Evolutionary conservation across 1,140 invertebrate genomes (phyloP), one percentile per base, ranked within the genome.

Genomic region (Drosophila serrata): DNA sequence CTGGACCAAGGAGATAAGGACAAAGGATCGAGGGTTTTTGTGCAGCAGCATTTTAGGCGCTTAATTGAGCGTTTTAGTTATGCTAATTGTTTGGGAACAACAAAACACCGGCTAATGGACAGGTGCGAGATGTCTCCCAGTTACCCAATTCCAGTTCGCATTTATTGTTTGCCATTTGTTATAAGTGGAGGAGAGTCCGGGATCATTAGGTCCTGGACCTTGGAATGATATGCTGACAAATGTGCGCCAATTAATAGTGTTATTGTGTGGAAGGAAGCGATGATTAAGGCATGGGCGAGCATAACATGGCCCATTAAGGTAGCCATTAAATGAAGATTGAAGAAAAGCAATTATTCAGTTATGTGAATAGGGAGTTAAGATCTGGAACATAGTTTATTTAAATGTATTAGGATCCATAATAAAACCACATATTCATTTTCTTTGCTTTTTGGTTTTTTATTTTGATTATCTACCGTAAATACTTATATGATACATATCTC

Each of bases 381-480:
- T 17, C 15, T 27, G 3, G 12, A 8, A 15, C 3, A 11, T 17
- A 5, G 7, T 5, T 13, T 6, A 43, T 27, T 13, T 13, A 35
- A 33, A 22, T 4, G 7, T 40, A 29, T 24, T 11, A 9, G 17
- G 15, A 31, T 15, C 13, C 22, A 0, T 9, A 73, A 19, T 67
- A 9, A 84, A 60, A 67, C 8, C 13, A 9, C n/a, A 24, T 17
- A 35, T 45, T 17, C 15, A 17, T 53, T 75, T 63, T 64, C n/a
- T 43, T 61, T 46, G 46, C 61, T 49, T 61, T 61, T 61, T 68
- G 58, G 49, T 53, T 69, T 81, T 86, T 87, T 90, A 85, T 90
- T 90, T 90, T 88, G 85, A 90, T 90, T 90, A 90, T 90, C 85
- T 90, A 90, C 85, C 78, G 81, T 90, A 88, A 90, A 85, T 90